Evolutionary conservation across 2,797 vertebrate species (phyloP).

Genomic region (Spondyliosoma cantharus): DNA sequence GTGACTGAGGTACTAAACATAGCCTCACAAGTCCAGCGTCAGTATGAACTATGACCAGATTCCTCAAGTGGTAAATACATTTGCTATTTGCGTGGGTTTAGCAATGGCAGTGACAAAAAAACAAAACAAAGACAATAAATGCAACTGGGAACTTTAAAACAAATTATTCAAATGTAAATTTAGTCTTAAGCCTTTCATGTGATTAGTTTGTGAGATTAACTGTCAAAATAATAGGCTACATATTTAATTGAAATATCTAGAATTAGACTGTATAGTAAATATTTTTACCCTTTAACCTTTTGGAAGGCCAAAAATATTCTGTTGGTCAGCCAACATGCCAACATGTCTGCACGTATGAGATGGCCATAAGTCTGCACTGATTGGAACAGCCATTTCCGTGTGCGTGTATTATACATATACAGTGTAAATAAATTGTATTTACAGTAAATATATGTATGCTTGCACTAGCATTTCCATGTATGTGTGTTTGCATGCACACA

Average conservation of each 20-base stretch:
- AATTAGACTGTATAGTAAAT: neutral
- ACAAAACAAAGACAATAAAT: neutral
- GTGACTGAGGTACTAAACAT: conserved; percentile 63
- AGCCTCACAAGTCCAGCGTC: conserved; percentile 42
- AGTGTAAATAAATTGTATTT: too few relatives aligned
- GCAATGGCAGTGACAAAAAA: neutral
- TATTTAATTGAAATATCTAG: neutral
- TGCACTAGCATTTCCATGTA: neutral
- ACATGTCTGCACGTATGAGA: conserved; percentile 5
- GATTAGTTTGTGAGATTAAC: neutral
- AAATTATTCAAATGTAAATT: neutral
- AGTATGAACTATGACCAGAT: conserved; percentile 27
- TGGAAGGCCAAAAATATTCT: conserved; percentile 18
- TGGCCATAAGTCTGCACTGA: neutral
- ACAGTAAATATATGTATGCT: neutral
- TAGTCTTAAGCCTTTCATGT: neutral
- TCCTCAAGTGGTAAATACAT: conserved; percentile 8
- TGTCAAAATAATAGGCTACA: neutral
- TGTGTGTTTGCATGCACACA: neutral
- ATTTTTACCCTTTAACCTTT: conserved; percentile 21
- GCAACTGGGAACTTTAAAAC: neutral
- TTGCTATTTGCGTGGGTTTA: neutral
- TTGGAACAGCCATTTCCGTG: neutral
- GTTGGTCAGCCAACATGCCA: too few relatives aligned
- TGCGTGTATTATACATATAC: neutral